Conservation (phyloP, 2,797 vertebrate genomes). For the Iguana delicatissima region DNA sequence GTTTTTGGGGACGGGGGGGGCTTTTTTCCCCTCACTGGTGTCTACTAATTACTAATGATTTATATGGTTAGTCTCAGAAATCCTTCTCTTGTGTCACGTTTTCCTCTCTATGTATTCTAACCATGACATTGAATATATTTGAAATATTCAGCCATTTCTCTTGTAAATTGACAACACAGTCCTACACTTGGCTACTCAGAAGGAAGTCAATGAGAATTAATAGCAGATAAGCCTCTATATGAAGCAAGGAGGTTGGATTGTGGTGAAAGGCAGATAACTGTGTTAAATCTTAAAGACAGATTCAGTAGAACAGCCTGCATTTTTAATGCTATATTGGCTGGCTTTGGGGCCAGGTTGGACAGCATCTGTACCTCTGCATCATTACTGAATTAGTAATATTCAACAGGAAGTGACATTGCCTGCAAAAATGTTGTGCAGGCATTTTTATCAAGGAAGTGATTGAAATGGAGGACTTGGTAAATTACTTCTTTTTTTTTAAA, state of each 20-base stretch:
- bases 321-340: neutral
- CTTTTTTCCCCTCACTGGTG: rapidly evolving
- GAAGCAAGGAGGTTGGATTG: neutral
- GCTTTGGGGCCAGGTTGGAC: neutral
- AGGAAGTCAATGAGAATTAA: neutral
- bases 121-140: too few species aligned
- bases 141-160: neutral
- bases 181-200: neutral
- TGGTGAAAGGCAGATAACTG: neutral
- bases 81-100: neutral
- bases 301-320: neutral
- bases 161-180: neutral
- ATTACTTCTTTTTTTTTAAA: neutral
- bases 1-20: neutral
- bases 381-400: neutral
- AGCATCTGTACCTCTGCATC: neutral
- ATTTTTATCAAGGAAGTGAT: neutral
- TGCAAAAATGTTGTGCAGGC: neutral
- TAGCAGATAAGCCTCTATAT: neutral
- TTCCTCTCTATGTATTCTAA: neutral
- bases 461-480: neutral
- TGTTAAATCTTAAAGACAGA: neutral
- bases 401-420: neutral
- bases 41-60: conserved; percentile 1
- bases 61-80: neutral